phyloP scores from a whole-genome alignment of 2,113 vertebrate genomes.

The Chamaetylas fuelleborni region DNA sequence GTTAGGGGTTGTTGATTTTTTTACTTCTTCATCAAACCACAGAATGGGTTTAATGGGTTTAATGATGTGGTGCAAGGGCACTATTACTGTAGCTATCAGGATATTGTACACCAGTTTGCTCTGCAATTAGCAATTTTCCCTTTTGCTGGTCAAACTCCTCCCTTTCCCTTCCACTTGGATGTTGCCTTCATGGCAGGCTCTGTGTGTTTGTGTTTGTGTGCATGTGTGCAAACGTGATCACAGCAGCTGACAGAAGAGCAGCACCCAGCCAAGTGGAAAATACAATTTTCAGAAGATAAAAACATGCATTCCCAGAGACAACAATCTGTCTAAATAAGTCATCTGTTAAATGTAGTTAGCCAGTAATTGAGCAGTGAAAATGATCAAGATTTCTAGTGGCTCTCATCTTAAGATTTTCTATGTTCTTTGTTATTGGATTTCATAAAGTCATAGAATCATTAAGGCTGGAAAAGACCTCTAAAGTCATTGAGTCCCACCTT shows the following conservation, averaged over 20 bases:
- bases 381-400: neutral
- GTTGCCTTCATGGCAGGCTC: neutral
- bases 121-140: neutral
- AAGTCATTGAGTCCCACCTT: neutral
- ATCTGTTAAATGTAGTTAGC: neutral
- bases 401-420: neutral
- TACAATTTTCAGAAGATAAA: neutral
- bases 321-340: constrained; percentile 9
- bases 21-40: neutral
- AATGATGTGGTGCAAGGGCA: neutral
- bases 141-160: neutral
- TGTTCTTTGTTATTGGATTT: neutral
- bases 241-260: neutral
- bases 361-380: neutral
- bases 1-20: neutral
- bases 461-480: neutral
- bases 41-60: neutral
- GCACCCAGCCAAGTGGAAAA: constrained; percentile 10
- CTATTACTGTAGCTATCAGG: neutral
- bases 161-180: neutral
- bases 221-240: neutral
- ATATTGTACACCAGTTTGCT: neutral
- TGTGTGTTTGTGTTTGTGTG: neutral
- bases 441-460: neutral
- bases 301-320: neutral